Conservation (phyloP, 2,113 vertebrate genomes). For the Empidonax traillii region DNA sequence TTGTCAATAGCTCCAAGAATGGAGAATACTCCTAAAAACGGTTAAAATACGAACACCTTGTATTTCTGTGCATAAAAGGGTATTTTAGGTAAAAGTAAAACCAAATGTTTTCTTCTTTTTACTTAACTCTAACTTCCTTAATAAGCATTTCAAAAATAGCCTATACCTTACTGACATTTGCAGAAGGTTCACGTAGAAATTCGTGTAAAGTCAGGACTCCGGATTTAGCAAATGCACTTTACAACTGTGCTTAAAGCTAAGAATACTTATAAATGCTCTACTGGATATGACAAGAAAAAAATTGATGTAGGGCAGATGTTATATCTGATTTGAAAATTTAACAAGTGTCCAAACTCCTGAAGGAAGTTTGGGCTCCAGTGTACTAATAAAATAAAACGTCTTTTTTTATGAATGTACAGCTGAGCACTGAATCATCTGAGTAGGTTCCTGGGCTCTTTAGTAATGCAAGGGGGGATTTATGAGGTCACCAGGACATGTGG, state of each 20-base stretch:
- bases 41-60: background rate
- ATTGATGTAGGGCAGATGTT: background rate
- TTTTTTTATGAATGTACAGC: background rate
- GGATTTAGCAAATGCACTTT: background rate
- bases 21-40: background rate
- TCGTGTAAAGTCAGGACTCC: background rate
- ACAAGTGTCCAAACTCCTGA: background rate
- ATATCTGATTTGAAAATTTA: background rate
- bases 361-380: background rate
- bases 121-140: background rate
- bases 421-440: background rate
- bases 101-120: background rate
- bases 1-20: background rate
- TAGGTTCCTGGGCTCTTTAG: background rate
- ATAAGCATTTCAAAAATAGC: background rate
- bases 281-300: background rate
- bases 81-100: background rate
- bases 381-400: background rate
- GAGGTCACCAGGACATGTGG: background rate
- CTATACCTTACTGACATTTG: background rate
- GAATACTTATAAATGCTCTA: background rate
- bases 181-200: slow-evolving; percentile 1
- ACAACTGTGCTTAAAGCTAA: background rate
- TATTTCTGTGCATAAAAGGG: background rate
- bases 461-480: background rate